Conservation (phyloP, 2,797 vertebrate species). For the Malurus leucopterus region DNA sequence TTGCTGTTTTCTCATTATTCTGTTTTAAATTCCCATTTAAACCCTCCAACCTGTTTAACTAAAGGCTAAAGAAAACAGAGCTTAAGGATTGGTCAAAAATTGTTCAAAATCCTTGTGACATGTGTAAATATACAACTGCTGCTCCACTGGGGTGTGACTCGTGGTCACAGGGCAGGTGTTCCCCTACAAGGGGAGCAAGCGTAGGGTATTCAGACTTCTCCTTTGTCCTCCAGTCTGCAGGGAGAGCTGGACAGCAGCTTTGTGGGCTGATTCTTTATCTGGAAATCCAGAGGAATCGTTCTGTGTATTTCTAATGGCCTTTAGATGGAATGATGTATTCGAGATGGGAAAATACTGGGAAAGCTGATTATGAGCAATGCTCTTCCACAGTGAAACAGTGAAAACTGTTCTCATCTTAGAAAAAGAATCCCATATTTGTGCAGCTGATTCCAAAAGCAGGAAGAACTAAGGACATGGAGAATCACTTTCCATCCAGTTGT, state of each 20-base stretch:
- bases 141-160: background rate
- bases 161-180: background rate
- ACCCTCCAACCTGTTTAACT: background rate
- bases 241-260: background rate
- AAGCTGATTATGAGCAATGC: background rate
- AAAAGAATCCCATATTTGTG: background rate
- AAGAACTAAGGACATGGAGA: background rate
- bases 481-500: background rate
- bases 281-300: background rate
- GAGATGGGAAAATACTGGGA: background rate
- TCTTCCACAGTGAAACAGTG: background rate
- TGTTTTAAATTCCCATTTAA: background rate
- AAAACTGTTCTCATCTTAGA: background rate
- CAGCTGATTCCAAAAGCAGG: background rate
- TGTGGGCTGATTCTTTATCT: background rate
- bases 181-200: background rate
- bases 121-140: slow-evolving; percentile 21
- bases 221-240: background rate
- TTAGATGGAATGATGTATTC: background rate
- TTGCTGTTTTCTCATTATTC: background rate
- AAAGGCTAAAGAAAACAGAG: slow-evolving; percentile 10
- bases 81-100: background rate
- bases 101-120: background rate
- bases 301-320: background rate
- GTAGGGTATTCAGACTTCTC: background rate